Base-by-base conservation (phyloP, 2,888 invertebrate genomes). In the Lamellibrachia satsuma region DNA sequence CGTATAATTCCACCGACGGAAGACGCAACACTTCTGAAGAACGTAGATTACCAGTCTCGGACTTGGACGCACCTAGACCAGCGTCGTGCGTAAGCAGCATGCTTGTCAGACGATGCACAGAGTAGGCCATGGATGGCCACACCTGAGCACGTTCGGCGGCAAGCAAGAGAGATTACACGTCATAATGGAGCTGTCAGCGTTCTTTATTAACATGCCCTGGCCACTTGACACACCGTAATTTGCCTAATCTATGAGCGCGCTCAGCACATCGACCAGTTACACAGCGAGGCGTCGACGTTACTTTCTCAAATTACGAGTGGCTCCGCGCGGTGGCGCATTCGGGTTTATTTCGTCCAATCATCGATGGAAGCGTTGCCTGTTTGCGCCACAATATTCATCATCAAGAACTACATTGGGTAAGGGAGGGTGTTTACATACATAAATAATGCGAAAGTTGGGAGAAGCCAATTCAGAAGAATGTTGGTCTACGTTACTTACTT, bases 161-260 rank as follows among this genome's bases (percentile, higher is more conserved):
- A 11, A 22, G 75, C 75, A 75, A 75, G 75, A 75, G 75, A 75
- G 75, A 75, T 75, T 75, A 75, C 22, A 15, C 75, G 75, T 75
- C 75, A 75, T 75, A 75, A 75, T 75, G 75, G 22, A 75, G 75
- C 22, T 75, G 75, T 75, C 75, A 75, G 75, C 75, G 75, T 75
- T 75, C 75, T 75, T 75, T 75, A 75, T 75, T 75, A 75, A 75
- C 75, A 75, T 39, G 75, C 75, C 75, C n/a, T n/a, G 75, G 75
- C 22, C 75, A 75, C 75, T 75, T 75, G 75, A 75, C 75, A n/a
- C 75, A 22, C 75, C 75, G 6, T 75, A 75, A 75, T 75, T 75
- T 75, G 75, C 75, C 75, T 75, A 75, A 75, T 75, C 75, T 75
- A 75, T 75, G 75, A 75, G 75, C 75, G 75, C 22, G 22, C 60